Base-by-base conservation (phyloP, 2,797 vertebrate genomes). In the Lutjanus argentimaculatus region DNA sequence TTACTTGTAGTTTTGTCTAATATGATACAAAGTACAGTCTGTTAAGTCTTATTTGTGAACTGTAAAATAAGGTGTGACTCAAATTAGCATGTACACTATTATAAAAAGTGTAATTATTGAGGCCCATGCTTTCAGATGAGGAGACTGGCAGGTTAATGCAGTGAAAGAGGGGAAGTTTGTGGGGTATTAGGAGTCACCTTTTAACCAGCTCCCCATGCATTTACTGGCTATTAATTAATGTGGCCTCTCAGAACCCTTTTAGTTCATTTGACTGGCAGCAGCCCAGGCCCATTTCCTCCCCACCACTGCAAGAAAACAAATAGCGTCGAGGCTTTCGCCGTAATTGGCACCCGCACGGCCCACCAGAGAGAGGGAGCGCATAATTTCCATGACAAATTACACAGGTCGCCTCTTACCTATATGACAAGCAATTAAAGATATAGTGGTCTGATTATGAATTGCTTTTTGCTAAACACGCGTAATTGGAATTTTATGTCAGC, bases 351-450 rank as follows among this genome's bases (percentile, higher is more conserved):
- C 71, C 7, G 67, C 55, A 2, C n/a, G 3, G 25, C 59, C 76
- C 65, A 68, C n/a, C 14, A 55, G 75, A 76, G 56, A 40, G 17
- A 71, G 19, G 40, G 14, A 46, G 66, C 1, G 1, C 55, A 63
- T 84, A 36, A 89, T 89, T 85, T 92, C 68, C 55, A 48, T 43
- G 82, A 75, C 58, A 71, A 83, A 87, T 89, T 83, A 85, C 14
- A 4, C 72, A 65, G 74, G 81, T 82, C 48, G 59, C 67, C 72
- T 77, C 68, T 85, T 84, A 85, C 73, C 82, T 84, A 75, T 88
- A 86, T 85, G 89, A 89, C 80, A 91, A 81, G 83, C 83, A 90
- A 90, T 93, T 93, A 92, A 83, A 81, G 22, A 82, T 81, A 58
- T 30, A 77, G 70, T 5, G 43, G 40, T 49, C 53, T 74, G 59